phyloP scores from a whole-genome alignment of 2,113 vertebrate genomes.

The Mobula birostris region DNA sequence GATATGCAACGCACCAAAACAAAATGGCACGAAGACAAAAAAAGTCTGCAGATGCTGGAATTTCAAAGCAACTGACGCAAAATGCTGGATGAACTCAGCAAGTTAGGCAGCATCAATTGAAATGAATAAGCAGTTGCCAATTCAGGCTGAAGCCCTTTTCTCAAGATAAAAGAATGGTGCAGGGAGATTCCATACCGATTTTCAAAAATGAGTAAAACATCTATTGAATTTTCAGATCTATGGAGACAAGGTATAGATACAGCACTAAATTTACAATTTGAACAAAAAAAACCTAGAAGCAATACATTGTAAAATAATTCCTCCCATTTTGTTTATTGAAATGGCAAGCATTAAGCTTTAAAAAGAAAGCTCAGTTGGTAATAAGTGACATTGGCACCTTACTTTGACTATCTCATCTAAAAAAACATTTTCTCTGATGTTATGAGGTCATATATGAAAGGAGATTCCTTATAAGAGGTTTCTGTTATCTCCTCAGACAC shows the following conservation, averaged over 20 bases:
- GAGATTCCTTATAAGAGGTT: neutral
- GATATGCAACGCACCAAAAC: too few relatives aligned
- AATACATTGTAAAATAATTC: neutral
- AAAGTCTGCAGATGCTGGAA: too few relatives aligned
- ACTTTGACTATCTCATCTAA: constrained; percentile 15
- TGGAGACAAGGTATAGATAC: neutral
- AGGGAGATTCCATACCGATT: too few relatives aligned
- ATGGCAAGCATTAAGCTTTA: neutral
- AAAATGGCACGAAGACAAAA: too few relatives aligned
- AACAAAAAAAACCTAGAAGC: neutral
- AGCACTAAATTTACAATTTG: neutral
- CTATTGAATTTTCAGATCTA: neutral
- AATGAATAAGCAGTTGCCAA: too few relatives aligned
- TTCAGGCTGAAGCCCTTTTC: too few relatives aligned
- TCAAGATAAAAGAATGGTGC: too few relatives aligned
- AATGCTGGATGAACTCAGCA: too few relatives aligned
- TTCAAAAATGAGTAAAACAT: too few relatives aligned
- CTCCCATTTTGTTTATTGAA: neutral
- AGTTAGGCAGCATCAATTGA: too few relatives aligned
- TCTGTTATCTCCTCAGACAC: neutral
- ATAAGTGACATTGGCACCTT: neutral
- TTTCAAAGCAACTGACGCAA: too few relatives aligned
- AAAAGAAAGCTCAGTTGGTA: neutral
- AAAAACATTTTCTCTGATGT: neutral
- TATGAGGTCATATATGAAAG: neutral